These are phyloP conservation scores for Chrysopilus asiliformis DNA, from an alignment of 2,888 invertebrate species.

Conservation along the genomic window DNA sequence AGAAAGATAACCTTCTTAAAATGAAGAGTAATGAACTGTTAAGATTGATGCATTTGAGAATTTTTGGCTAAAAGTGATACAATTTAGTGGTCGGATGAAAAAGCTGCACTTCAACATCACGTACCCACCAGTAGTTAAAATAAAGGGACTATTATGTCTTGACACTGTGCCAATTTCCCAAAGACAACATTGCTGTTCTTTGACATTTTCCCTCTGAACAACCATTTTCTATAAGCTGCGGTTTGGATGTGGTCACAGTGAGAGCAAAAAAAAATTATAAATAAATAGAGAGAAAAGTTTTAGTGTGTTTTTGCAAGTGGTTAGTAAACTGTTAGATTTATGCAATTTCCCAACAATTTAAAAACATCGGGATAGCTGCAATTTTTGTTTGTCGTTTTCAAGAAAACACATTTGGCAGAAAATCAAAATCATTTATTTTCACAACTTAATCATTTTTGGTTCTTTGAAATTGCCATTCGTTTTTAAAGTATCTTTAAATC, in stretches of 20 bases:
- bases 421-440: no score
- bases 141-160: constrained; percentile 21
- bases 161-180: constrained; percentile 19
- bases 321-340: constrained; percentile 13
- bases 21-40: no score
- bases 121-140: constrained; percentile 16
- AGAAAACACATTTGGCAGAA: no score
- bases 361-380: constrained; percentile 7
- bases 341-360: constrained; percentile 14
- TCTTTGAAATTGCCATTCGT: no score
- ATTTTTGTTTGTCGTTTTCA: constrained; percentile 4
- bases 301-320: constrained; percentile 11
- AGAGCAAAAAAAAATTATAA: constrained; percentile 1
- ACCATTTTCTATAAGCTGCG: no score
- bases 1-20: no score
- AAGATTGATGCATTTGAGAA: no score
- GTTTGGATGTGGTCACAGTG: background rate
- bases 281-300: constrained; percentile 3
- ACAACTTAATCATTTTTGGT: no score
- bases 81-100: no score
- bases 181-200: background rate
- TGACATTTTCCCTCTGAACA: background rate
- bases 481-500: no score
- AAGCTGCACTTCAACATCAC: constrained; percentile 13
- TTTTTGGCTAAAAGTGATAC: no score